Evolutionary conservation across 2,113 vertebrate species (phyloP).

Genomic region (Montifringilla adamsi): DNA sequence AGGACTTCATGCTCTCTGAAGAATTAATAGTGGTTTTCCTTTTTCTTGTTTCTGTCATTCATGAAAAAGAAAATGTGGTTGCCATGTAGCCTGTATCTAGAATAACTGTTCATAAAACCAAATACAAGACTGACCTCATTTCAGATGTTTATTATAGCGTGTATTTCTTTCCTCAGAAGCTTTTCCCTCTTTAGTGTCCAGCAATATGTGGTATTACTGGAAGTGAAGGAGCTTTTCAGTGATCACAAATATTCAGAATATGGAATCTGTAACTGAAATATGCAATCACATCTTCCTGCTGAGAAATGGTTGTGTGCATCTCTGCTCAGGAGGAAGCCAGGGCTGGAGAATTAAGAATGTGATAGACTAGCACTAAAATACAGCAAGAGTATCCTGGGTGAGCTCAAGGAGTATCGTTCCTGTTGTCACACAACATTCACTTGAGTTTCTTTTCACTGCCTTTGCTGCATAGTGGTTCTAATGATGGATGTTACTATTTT

Average conservation of each 20-base stretch:
- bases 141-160: neutral
- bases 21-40: neutral
- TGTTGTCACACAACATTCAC: neutral
- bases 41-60: neutral
- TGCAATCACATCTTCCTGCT: neutral
- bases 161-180: neutral
- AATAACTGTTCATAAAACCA: neutral
- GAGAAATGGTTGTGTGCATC: neutral
- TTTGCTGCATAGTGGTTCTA: neutral
- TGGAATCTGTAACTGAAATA: neutral
- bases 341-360: neutral
- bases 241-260: neutral
- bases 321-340: neutral
- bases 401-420: neutral
- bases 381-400: neutral
- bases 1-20: neutral
- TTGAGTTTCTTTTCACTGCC: neutral
- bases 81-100: neutral
- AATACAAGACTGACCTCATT: neutral
- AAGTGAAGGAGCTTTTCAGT: neutral
- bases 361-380: neutral
- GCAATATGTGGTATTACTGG: neutral
- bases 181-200: neutral
- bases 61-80: neutral
- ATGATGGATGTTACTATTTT: neutral